A percentile compares a stretch with the other conserved stretches of the same genome.
phyloP scores from a whole-genome alignment of 2,797 vertebrate species.

The Lagocephalus sceleratus region DNA sequence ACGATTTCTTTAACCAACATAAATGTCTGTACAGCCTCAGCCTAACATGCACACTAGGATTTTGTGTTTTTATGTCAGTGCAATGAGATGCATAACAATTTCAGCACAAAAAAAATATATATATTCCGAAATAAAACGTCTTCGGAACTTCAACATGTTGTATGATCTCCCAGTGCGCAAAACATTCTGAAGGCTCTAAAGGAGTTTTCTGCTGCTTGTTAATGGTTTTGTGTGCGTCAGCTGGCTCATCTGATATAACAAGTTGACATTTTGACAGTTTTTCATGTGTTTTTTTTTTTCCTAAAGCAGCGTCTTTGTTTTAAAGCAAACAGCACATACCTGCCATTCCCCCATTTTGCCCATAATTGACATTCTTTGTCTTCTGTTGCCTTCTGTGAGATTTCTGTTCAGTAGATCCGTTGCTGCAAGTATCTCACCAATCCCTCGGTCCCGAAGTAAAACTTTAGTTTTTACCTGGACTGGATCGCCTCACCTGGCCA shows the following conservation, averaged over 20 bases:
- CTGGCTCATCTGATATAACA: conserved; percentile 20
- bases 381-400: conserved; percentile 55
- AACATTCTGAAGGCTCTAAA: no score
- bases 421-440: conserved; percentile 77
- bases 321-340: conserved; percentile 80
- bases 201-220: no score
- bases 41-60: conserved; percentile 11
- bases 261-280: conserved; percentile 59
- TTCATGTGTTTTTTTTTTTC: conserved; percentile 20
- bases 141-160: conserved; percentile 1
- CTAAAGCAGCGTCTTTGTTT: conserved; percentile 40
- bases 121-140: conserved; percentile 15
- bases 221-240: neutral
- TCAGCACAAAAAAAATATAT: conserved; percentile 12
- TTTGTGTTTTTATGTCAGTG: conserved; percentile 7
- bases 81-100: conserved; percentile 1
- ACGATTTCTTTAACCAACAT: no score
- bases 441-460: conserved; percentile 81
- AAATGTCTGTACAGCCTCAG: neutral
- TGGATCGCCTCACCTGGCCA: conserved; percentile 90
- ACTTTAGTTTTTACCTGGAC: conserved; percentile 84
- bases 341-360: conserved; percentile 97
- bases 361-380: conserved; percentile 89
- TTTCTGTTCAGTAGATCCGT: conserved; percentile 69
- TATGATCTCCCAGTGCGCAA: neutral